Conservation (phyloP, 2,113 vertebrate genomes). For the Pangasianodon gigas region DNA sequence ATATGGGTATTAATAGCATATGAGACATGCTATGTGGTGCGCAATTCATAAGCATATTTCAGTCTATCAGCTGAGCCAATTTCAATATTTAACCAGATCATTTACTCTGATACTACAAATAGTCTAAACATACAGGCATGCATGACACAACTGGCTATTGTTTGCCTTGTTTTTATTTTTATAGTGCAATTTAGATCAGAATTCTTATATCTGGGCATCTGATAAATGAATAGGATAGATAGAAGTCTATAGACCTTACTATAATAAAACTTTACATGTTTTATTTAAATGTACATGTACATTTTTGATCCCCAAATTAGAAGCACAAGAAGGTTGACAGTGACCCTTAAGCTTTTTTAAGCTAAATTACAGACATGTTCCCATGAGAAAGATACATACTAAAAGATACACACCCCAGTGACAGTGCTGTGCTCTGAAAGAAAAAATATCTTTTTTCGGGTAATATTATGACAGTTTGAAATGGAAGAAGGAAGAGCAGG, state of each 20-base stretch:
- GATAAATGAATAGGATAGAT: not conserved
- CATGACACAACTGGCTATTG: not conserved
- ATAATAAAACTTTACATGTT: not conserved
- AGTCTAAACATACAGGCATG: conserved; percentile 2
- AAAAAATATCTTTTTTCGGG: not conserved
- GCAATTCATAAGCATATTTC: not conserved
- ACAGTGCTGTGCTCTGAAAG: not conserved
- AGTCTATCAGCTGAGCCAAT: conserved; percentile 5
- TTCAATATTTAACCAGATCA: conserved; percentile 26
- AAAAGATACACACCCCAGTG: not conserved
- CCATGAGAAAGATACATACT: not conserved
- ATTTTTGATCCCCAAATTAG: not conserved
- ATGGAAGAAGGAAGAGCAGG: not conserved
- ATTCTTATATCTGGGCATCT: not conserved
- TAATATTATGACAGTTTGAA: conserved; percentile 7
- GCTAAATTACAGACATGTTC: not conserved
- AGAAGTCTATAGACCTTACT: not conserved
- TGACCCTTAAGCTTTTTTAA: not conserved
- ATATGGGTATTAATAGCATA: conserved; percentile 12
- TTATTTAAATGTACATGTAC: not conserved
- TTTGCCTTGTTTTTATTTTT: not conserved
- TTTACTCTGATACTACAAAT: conserved; percentile 31
- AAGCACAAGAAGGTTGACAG: not conserved
- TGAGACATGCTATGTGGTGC: not conserved
- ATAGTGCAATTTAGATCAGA: conserved; percentile 14